Percentiles rank a stretch among this genome's conserved stretches.
phyloP scores from a whole-genome alignment of 2,888 invertebrate species.

The Subacronicta megacephala region DNA sequence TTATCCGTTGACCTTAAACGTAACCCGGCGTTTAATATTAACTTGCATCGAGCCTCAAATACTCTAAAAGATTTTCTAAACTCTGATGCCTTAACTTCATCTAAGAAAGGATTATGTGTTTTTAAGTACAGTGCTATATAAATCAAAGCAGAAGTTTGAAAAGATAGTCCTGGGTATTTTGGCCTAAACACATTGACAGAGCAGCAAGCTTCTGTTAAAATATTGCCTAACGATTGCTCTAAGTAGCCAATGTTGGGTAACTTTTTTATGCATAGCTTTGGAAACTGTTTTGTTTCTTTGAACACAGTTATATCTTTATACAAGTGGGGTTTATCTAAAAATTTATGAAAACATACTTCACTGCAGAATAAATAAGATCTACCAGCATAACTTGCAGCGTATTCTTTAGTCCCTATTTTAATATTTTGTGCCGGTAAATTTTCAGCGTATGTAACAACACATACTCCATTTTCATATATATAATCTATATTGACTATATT shows the following conservation, averaged over 20 bases:
- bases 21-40: slow-evolving; percentile 77
- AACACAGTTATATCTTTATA: slow-evolving; percentile 86
- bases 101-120: slow-evolving; percentile 77
- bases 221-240: slow-evolving; percentile 89
- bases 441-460: slow-evolving; percentile 90
- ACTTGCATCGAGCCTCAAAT: slow-evolving; percentile 76
- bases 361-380: slow-evolving; percentile 90
- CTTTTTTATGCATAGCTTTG: slow-evolving; percentile 78
- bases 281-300: slow-evolving; percentile 71
- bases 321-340: slow-evolving; percentile 84
- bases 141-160: slow-evolving; percentile 86
- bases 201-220: slow-evolving; percentile 88
- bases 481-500: slow-evolving; percentile 75
- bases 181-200: slow-evolving; percentile 87
- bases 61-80: slow-evolving; percentile 77
- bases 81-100: slow-evolving; percentile 61
- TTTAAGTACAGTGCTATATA: slow-evolving; percentile 90
- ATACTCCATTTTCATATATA: slow-evolving; percentile 88
- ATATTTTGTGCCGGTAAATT: slow-evolving; percentile 84
- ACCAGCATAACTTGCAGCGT: slow-evolving; percentile 84
- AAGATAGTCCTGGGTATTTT: slow-evolving; percentile 89
- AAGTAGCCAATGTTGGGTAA: slow-evolving; percentile 90
- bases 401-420: slow-evolving; percentile 78
- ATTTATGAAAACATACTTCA: slow-evolving; percentile 83
- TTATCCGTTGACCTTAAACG: slow-evolving; percentile 88